These are phyloP conservation scores for Polymixis flavicincta DNA, from an alignment of 2,888 invertebrate genomes.

Conservation along the genomic window DNA sequence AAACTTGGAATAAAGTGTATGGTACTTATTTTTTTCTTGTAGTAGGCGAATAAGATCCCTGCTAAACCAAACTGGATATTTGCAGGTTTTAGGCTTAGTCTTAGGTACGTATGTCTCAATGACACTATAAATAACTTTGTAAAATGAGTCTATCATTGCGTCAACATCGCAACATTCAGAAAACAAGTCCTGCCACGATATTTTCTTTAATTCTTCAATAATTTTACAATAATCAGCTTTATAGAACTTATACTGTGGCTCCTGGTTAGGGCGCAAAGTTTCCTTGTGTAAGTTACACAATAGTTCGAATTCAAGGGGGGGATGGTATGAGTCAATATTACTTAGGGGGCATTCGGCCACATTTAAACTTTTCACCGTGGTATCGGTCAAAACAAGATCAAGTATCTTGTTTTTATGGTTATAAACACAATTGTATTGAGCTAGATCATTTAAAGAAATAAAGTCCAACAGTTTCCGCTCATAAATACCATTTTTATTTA, in stretches of 20 bases:
- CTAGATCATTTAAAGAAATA: not conserved
- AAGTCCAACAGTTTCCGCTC: not conserved
- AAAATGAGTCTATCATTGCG: not conserved
- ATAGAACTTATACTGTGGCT: not conserved
- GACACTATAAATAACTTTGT: not conserved
- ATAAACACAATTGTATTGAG: not conserved
- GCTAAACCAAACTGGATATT: conserved; percentile 5
- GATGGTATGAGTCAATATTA: not conserved
- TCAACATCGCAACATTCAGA: not conserved
- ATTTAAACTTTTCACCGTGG: not conserved
- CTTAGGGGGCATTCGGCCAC: not conserved
- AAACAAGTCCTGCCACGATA: conserved; percentile 1
- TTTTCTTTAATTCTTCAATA: not conserved
- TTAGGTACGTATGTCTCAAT: not conserved
- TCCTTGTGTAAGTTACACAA: conserved; percentile 3
- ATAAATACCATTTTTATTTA: not conserved
- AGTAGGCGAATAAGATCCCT: not conserved
- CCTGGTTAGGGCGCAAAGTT: not conserved
- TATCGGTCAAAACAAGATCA: conserved; percentile 12
- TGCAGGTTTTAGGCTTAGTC: not conserved
- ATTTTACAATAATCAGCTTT: not conserved
- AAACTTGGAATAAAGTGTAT: not conserved
- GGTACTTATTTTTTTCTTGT: not conserved
- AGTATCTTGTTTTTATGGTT: conserved; percentile 7
- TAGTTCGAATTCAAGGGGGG: not conserved